Evolutionary conservation across 1,140 invertebrate species (phyloP).

Genomic region (Plectus sambesii): DNA sequence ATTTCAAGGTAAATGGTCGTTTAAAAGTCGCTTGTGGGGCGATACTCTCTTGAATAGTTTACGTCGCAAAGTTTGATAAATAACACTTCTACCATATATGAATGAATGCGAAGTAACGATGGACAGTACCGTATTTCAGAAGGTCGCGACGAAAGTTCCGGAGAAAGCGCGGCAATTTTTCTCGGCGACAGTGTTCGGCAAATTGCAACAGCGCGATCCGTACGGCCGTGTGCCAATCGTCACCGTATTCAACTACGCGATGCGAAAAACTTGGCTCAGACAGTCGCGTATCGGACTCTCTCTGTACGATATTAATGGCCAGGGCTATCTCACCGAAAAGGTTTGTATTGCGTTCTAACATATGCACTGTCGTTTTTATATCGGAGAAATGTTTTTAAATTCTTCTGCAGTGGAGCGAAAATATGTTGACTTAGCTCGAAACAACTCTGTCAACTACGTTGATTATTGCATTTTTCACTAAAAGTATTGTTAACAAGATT

Average conservation of each 20-base stretch:
- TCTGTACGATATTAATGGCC: slow-evolving; percentile 78
- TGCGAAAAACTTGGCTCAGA: slow-evolving; percentile 83
- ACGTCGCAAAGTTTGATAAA: slow-evolving; percentile 57
- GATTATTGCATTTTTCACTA: too few species aligned
- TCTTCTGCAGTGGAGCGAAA: slow-evolving; percentile 4
- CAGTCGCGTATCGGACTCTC: slow-evolving; percentile 83
- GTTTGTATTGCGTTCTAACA: slow-evolving; percentile 57
- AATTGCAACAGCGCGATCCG: slow-evolving; percentile 67
- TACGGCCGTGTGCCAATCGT: slow-evolving; percentile 67
- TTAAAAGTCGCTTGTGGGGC: too few species aligned
- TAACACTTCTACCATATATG: slow-evolving; percentile 50
- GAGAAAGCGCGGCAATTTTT: slow-evolving; percentile 3
- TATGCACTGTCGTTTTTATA: slow-evolving; percentile 4
- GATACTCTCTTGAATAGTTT: too few species aligned
- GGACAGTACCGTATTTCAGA: too few species aligned
- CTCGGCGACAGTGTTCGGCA: slow-evolving; percentile 35
- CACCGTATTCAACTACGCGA: slow-evolving; percentile 83
- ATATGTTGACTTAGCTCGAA: slow-evolving; percentile 24
- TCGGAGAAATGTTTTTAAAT: too few species aligned
- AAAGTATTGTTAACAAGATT: too few species aligned
- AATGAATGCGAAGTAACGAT: too few species aligned
- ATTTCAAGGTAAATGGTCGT: slow-evolving; percentile 72
- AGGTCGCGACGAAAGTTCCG: slow-evolving; percentile 5
- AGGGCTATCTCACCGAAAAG: slow-evolving; percentile 74
- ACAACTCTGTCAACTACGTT: too few species aligned